A percentile compares a stretch with the other conserved stretches of the same genome.
phyloP scores from a whole-genome alignment of 2,888 invertebrate genomes.

The Zootermopsis nevadensis region DNA sequence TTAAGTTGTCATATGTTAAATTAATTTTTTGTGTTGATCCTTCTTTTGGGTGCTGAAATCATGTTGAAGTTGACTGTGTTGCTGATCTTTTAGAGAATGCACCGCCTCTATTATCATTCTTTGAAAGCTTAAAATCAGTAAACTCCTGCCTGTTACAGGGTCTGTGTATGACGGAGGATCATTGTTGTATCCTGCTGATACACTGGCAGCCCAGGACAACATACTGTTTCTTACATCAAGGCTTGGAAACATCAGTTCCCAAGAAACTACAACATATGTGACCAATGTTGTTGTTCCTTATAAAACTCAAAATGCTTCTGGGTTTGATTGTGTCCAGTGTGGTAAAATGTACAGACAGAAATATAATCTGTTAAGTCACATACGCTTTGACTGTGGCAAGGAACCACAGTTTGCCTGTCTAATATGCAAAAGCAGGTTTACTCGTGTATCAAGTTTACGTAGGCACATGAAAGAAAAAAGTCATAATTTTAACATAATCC shows the following conservation, averaged over 20 bases:
- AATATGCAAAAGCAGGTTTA: constrained; percentile 44
- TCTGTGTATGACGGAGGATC: not conserved
- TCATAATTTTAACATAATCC: no score
- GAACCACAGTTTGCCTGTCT: constrained; percentile 55
- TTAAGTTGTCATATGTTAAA: no score
- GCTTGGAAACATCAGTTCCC: not conserved
- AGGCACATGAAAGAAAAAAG: not conserved
- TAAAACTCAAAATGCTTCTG: not conserved
- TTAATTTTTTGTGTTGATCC: no score
- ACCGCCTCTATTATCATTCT: no score
- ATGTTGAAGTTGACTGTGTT: no score
- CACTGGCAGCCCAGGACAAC: not conserved
- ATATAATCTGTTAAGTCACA: constrained; percentile 54
- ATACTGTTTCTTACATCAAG: not conserved
- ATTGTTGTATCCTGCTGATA: not conserved
- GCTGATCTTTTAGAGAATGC: no score
- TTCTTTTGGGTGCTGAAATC: no score
- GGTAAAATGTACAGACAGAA: constrained; percentile 16
- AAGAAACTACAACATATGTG: not conserved
- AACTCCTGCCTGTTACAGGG: not conserved
- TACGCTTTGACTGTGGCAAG: constrained; percentile 53
- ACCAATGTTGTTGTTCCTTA: not conserved
- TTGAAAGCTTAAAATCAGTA: no score
- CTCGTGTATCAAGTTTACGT: not conserved
- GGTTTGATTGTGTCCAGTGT: not conserved